Conservation (phyloP, 2,797 vertebrate species). For the Girardinus metallicus region DNA sequence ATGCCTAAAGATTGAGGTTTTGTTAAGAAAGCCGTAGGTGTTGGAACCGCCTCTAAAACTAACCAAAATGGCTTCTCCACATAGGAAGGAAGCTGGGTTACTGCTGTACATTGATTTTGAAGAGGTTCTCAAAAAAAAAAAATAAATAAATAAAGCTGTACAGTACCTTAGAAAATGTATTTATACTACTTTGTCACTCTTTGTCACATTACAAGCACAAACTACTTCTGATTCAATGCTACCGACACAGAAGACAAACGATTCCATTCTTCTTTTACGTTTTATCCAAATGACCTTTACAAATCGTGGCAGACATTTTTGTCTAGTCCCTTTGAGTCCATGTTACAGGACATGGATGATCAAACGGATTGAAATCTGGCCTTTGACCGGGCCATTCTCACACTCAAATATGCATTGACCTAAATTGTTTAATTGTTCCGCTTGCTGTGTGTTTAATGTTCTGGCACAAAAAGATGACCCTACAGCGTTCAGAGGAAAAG, state of each 20-base stretch:
- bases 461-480: background rate
- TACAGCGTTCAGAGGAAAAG: background rate
- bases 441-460: background rate
- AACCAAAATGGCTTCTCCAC: background rate
- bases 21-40: constrained; percentile 1
- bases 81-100: constrained; percentile 10
- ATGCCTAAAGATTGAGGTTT: constrained; percentile 14
- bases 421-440: background rate
- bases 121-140: constrained; percentile 1
- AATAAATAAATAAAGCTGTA: background rate
- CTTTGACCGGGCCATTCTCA: background rate
- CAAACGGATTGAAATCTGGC: background rate
- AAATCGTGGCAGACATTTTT: background rate
- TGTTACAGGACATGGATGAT: background rate
- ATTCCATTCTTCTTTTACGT: background rate
- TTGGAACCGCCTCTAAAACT: constrained; percentile 12
- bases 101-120: constrained; percentile 1
- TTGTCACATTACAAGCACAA: background rate
- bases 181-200: background rate
- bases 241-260: background rate
- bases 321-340: background rate
- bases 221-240: background rate
- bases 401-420: background rate
- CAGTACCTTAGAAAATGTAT: background rate
- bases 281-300: background rate